Conservation (phyloP, 2,113 vertebrate species). For the Maylandia zebra region DNA sequence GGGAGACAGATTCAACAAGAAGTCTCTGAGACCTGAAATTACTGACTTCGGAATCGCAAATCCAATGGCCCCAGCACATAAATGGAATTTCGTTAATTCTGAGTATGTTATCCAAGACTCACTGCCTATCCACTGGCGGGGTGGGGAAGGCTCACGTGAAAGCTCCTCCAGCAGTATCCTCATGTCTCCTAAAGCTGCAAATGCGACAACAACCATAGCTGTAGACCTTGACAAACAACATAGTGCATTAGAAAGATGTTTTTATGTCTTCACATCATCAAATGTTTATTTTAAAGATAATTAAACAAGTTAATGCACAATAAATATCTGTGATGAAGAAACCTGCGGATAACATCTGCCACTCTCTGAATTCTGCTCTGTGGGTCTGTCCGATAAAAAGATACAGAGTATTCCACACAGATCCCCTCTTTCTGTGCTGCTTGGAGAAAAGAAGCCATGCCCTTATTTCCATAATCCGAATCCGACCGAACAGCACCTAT, state of each 20-base stretch:
- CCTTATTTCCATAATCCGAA: slow-evolving; percentile 69
- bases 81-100: background rate
- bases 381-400: too few species aligned
- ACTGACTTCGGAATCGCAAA: rapidly evolving
- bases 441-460: slow-evolving; percentile 55
- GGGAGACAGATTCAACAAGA: background rate
- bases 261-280: rapidly evolving
- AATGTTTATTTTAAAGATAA: background rate
- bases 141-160: slow-evolving; percentile 10
- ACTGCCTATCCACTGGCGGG: slow-evolving; percentile 65
- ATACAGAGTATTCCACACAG: background rate
- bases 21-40: background rate
- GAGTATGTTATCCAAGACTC: slow-evolving; percentile 59
- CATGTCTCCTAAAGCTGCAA: slow-evolving; percentile 46
- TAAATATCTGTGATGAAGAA: background rate
- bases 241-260: rapidly evolving
- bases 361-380: too few species aligned
- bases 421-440: slow-evolving; percentile 28
- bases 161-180: slow-evolving; percentile 53
- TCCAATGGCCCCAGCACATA: background rate
- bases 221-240: slow-evolving; percentile 23
- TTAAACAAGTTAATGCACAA: background rate
- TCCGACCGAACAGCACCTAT: slow-evolving; percentile 64
- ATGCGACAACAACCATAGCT: slow-evolving; percentile 59
- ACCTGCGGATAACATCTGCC: too few species aligned